Evolutionary conservation across 2,797 vertebrate genomes (phyloP).

Genomic region (Tauraco hartlaubi): DNA sequence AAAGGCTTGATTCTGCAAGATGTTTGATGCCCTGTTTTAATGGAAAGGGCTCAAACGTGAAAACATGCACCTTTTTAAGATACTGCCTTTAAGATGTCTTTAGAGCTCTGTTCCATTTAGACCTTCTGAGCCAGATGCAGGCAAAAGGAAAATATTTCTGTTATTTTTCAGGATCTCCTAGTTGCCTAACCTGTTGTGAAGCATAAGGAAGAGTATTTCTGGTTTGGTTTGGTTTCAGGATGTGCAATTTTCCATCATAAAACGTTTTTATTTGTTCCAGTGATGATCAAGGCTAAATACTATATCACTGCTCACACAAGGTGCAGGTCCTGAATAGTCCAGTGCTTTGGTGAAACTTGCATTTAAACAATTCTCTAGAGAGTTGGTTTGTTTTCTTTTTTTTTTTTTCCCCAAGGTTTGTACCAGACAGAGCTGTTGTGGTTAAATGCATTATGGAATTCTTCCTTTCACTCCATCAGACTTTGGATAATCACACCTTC

Average conservation of each 20-base stretch:
- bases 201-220: not conserved
- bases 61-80: not conserved
- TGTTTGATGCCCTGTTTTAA: not conserved
- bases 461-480: not conserved
- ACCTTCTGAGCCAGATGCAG: not conserved
- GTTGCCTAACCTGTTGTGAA: not conserved
- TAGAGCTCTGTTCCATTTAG: not conserved
- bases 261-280: not conserved
- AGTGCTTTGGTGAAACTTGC: not conserved
- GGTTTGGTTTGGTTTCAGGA: not conserved
- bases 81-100: not conserved
- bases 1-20: not conserved
- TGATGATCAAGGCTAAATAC: not conserved
- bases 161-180: not conserved
- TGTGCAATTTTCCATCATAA: not conserved
- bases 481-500: not conserved
- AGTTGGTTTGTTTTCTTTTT: too few relatives aligned
- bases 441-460: not conserved
- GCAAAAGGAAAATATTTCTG: not conserved
- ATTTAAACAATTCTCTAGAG: not conserved
- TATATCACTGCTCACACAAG: not conserved
- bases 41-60: not conserved
- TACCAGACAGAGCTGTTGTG: not conserved
- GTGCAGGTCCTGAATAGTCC: not conserved
- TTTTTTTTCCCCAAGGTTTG: not conserved